A percentile compares a stretch with the other conserved stretches of the same genome.
These are phyloP conservation scores for Misgurnus anguillicaudatus DNA, from an alignment of 2,113 vertebrate genomes.

Conservation along the genomic window DNA sequence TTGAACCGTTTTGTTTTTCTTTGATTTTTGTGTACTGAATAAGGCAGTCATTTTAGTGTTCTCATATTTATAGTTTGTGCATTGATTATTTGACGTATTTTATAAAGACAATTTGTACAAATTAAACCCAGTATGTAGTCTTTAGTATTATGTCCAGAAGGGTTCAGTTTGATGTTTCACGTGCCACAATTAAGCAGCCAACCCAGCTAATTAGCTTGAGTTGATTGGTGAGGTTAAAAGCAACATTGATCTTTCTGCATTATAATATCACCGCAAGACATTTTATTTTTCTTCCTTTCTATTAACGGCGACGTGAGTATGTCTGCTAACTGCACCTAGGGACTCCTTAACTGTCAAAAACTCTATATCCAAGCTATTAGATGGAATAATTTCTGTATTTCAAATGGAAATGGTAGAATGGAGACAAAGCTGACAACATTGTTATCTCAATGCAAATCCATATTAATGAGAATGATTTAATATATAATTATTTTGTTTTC, in stretches of 20 bases:
- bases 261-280: constrained; percentile 88
- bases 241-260: constrained; percentile 92
- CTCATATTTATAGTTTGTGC: too few species aligned
- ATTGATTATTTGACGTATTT: too few species aligned
- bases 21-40: too few species aligned
- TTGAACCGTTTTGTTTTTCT: too few species aligned
- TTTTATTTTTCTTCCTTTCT: constrained; percentile 88
- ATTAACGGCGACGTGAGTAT: constrained; percentile 85
- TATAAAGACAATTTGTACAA: too few species aligned
- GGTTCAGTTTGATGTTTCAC: constrained; percentile 66
- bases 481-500: neutral
- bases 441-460: neutral
- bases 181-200: constrained; percentile 86
- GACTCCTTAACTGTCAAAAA: constrained; percentile 91
- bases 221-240: constrained; percentile 84
- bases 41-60: too few species aligned
- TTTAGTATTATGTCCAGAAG: constrained; percentile 51
- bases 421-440: neutral
- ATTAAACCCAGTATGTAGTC: neutral
- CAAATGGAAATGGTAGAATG: neutral
- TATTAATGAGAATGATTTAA: neutral
- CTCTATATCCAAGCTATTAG: constrained; percentile 1
- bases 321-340: constrained; percentile 80
- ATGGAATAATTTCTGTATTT: neutral
- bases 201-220: constrained; percentile 90